Percentiles rank a stretch among this genome's conserved stretches.
These are phyloP conservation scores for Synodontis membranacea DNA, from an alignment of 2,113 vertebrate species.

Conservation along the genomic window DNA sequence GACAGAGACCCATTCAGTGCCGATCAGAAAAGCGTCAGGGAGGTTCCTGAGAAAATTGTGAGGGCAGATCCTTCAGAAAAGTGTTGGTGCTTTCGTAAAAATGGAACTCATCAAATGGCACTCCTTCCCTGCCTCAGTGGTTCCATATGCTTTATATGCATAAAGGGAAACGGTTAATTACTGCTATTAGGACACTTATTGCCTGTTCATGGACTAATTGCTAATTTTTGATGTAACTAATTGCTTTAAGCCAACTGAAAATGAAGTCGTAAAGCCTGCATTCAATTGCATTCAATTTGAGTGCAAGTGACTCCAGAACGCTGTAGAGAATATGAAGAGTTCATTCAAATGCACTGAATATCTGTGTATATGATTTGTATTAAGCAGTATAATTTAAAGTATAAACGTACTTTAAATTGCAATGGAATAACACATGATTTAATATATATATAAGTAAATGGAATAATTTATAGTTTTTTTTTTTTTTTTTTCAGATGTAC, in stretches of 20 bases:
- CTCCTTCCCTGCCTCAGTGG: conserved; percentile 2
- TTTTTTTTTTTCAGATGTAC: neutral
- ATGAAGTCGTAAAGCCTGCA: conserved; percentile 21
- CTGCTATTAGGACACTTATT: conserved; percentile 45
- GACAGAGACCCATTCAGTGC: conserved; percentile 13
- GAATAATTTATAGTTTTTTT: neutral
- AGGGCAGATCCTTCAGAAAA: conserved; percentile 10
- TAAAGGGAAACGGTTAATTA: conserved; percentile 45
- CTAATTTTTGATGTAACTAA: conserved; percentile 37
- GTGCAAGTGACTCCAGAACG: neutral
- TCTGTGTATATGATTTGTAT: neutral
- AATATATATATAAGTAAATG: neutral
- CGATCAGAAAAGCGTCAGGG: conserved; percentile 23
- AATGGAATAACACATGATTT: neutral
- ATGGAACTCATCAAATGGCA: conserved; percentile 27
- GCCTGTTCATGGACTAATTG: conserved; percentile 34
- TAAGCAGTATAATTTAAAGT: neutral
- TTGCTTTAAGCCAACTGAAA: conserved; percentile 22
- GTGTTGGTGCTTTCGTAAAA: conserved; percentile 30
- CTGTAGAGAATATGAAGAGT: neutral
- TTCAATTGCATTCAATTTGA: too few relatives aligned
- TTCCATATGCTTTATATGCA: conserved; percentile 36
- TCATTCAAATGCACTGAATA: neutral
- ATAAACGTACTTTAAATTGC: neutral
- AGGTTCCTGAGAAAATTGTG: conserved; percentile 30